Evolutionary conservation across 2,113 vertebrate species (phyloP).

Genomic region (Toxotes chatareus): DNA sequence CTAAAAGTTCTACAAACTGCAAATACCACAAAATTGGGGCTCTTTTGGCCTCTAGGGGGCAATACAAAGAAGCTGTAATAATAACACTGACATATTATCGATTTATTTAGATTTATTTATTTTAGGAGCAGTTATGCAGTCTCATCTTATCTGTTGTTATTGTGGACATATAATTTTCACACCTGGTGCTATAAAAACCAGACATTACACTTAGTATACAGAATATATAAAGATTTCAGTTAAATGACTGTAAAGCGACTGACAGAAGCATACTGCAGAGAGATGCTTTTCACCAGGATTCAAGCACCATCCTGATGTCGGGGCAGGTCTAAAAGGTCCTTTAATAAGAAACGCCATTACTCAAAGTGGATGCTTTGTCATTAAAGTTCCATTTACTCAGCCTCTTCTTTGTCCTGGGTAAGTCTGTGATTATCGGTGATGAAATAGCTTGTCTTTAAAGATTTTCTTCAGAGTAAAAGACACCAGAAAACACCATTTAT

Average conservation of each 20-base stretch:
- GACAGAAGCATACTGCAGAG: not conserved
- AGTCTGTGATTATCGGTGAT: constrained; percentile 4
- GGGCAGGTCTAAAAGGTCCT: not conserved
- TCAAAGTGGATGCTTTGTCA: constrained; percentile 11
- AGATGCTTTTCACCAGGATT: not conserved
- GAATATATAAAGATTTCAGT: not conserved
- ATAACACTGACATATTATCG: not conserved
- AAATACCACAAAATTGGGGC: no score
- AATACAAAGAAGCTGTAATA: not conserved
- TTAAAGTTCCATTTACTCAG: not conserved
- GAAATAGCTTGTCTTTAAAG: not conserved
- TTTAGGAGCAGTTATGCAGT: not conserved
- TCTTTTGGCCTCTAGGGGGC: not conserved
- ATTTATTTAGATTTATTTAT: no score
- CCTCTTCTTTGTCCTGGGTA: not conserved
- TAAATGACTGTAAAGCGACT: not conserved
- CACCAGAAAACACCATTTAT: not conserved
- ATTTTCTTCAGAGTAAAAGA: not conserved
- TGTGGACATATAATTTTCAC: not conserved
- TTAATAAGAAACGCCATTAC: not conserved
- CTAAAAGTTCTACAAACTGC: no score
- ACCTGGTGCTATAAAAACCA: not conserved
- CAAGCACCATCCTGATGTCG: not conserved
- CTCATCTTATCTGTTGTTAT: not conserved
- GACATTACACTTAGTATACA: not conserved